Base-by-base conservation (phyloP, 2,888 invertebrate genomes). In the Cartodere bifasciata region DNA sequence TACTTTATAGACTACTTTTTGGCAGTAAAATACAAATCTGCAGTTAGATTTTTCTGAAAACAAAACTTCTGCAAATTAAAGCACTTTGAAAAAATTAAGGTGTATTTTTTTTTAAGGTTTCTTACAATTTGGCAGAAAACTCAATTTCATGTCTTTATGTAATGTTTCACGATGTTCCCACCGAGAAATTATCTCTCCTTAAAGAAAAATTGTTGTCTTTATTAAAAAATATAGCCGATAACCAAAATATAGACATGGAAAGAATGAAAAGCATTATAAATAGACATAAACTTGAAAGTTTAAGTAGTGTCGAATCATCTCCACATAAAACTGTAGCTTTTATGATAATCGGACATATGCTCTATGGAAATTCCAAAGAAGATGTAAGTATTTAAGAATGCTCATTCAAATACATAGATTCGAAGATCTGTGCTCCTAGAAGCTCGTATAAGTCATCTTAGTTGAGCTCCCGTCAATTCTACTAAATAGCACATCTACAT, bases 241-340 rank as follows among this genome's bases (percentile, higher is more conserved):
- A 52, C 10, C 67, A 70, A 32, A 58, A 63, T 2, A 64, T 90
- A 36, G 83, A 90, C 50, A 77, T 84, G 75, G 70, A 72, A 13
- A 64, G 87, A 14, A 68, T 91, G 68, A 59, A 61, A 11, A 73
- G 75, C 23, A 68, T 91, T 5, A 67, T 90, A 22, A 72, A 74
- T 43, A 72, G 79, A 35, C 75, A 75, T 45, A 69, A 76, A 35
- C 57, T 81, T 7, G 79, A 81, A 50, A 67, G 68, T 36, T 60
- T 79, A 20, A 77, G 76, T 35, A 69, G 70, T 50, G 65, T 88
- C 27, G 91, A 86, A 57, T 73, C 71, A 9, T 69, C 68, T 41
- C 86, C 88, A 0, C 83, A 87, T 49, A 75, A 79, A 40, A 68
- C 75, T 1, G 63, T 90, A 28, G 81, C 86, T 0, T 77, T 75